Percentiles rank a stretch among this genome's conserved stretches.
Conservation (phyloP, 2,113 vertebrate genomes). For the Halichoeres trimaculatus region DNA sequence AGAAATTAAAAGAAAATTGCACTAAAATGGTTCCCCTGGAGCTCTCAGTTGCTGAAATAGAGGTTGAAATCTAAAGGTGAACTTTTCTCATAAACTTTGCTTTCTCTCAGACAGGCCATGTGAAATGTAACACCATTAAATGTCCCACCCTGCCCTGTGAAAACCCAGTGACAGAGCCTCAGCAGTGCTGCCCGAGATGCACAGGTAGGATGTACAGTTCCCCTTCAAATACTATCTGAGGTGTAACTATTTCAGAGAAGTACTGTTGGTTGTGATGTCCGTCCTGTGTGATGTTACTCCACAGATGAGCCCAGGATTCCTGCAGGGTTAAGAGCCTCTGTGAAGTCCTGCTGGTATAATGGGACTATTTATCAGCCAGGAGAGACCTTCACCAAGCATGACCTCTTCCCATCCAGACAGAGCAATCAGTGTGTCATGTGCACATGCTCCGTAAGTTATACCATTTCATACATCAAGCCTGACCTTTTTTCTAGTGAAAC, state of each 20-base stretch:
- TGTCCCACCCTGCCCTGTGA: conserved; percentile 89
- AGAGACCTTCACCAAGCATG: conserved; percentile 88
- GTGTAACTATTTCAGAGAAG: neutral
- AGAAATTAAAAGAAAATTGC: conserved; percentile 17
- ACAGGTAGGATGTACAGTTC: conserved; percentile 78
- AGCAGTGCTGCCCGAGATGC: conserved; percentile 93
- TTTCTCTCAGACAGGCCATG: conserved; percentile 84
- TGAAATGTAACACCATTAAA: conserved; percentile 91
- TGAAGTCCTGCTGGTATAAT: conserved; percentile 89
- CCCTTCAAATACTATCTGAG: neutral
- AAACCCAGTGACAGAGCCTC: conserved; percentile 86
- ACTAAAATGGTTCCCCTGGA: neutral
- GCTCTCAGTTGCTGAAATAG: neutral
- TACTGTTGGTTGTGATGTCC: neutral
- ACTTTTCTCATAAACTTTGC: neutral
- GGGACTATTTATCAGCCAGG: conserved; percentile 90
- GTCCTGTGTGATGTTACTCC: conserved; percentile 7
- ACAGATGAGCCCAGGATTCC: conserved; percentile 86
- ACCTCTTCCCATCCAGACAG: conserved; percentile 89
- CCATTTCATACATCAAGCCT: neutral
- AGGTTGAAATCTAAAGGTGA: conserved; percentile 17
- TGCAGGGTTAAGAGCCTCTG: conserved; percentile 86
- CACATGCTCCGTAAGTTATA: conserved; percentile 89
- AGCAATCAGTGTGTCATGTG: conserved; percentile 94
- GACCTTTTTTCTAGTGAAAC: too few relatives aligned